Base-by-base conservation (phyloP, 2,888 invertebrate genomes). In the Protophormia terraenovae region DNA sequence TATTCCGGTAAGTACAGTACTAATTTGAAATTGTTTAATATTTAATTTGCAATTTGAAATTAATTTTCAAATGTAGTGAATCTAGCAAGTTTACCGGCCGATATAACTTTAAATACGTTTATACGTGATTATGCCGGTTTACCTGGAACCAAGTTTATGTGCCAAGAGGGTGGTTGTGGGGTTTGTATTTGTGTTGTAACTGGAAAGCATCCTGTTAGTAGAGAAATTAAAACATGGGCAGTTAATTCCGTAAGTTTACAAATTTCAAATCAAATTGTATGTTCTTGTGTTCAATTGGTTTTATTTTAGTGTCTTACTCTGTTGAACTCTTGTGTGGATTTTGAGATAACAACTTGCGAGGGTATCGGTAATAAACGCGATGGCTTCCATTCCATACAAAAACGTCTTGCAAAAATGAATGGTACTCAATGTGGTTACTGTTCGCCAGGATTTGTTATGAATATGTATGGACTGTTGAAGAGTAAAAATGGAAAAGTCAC, bases 361-460 rank as follows among this genome's bases (percentile, higher is more conserved):
- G 96, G 96, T 0, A 91, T 97, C 66, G 96, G 96, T 2, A 95
- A 94, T 89, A 94, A 93, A 88, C 93, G 93, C 41, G 92, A 90
- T 1, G 96, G 96, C 6, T 96, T 96, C 89, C 95, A 96, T 88
- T 94, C 94, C n/a, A 94, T 96, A 55, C 96, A 96, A 89, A 93
- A 92, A 53, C 92, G 94, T 2, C 91, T 96, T 73, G 95, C 95
- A 3, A 93, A 94, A 66, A 94, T 95, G 89, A 95, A 95, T 90
- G 96, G 96, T 0, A 95, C 95, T 0, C 96, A 96, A 89, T 96
- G 96, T 89, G 96, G 96, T 1, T 96, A 93, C 90, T 97, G 97
- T 89, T 95, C 96, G 24, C 95, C 96, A 0, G 97, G 96, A 12
- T 95, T 96, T 94, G 93, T 96, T 72, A 96, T 96, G 96, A 95